A percentile compares a stretch with the other conserved stretches of the same genome.
Evolutionary conservation across 2,113 vertebrate species (phyloP).

Genomic region (Catharus bicknelli): DNA sequence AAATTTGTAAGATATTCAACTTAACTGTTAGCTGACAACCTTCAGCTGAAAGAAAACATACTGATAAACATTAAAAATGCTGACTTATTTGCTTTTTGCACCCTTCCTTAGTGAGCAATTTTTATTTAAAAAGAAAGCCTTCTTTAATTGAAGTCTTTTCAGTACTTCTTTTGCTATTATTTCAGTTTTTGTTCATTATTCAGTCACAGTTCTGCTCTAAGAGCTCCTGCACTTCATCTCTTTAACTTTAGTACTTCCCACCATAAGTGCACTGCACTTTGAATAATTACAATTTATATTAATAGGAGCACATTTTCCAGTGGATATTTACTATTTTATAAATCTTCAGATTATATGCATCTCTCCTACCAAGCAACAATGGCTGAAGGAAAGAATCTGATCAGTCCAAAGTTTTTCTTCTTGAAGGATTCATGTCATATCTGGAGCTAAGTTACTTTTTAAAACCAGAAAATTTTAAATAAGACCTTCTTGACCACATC

Average conservation of each 20-base stretch:
- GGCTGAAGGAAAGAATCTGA: not conserved
- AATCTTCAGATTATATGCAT: not conserved
- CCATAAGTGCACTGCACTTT: not conserved
- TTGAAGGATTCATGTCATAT: not conserved
- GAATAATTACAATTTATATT: not conserved
- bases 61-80: not conserved
- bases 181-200: not conserved
- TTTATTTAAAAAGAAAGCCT: not conserved
- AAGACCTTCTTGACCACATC: not conserved
- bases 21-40: not conserved
- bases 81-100: not conserved
- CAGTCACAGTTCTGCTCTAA: not conserved
- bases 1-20: not conserved
- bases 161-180: not conserved
- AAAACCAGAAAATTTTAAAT: not conserved
- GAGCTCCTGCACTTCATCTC: not conserved
- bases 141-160: not conserved
- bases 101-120: not conserved
- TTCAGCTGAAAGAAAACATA: not conserved
- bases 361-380: not conserved
- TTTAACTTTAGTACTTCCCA: not conserved
- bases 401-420: not conserved
- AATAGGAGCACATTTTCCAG: not conserved
- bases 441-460: not conserved
- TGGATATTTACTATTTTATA: not conserved